phyloP scores from a whole-genome alignment of 92 coral and sea anemone genomes.

The Galaxea fascicularis region DNA sequence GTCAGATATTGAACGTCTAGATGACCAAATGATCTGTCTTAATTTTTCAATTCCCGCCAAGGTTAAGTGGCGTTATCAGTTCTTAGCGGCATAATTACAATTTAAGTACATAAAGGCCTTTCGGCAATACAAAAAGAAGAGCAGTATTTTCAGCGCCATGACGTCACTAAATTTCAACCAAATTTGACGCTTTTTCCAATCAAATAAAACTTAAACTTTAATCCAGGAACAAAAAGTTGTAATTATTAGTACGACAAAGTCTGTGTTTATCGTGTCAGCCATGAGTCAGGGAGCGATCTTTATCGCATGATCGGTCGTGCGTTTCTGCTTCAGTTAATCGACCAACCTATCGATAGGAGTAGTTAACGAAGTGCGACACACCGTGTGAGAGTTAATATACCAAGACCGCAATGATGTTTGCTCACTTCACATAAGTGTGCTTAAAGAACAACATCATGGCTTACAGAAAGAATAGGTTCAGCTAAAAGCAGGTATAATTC shows the following conservation, averaged over 20 bases:
- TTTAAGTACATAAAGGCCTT: too few relatives aligned
- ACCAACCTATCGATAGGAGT: not conserved
- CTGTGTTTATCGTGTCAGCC: not conserved
- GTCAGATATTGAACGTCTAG: too few relatives aligned
- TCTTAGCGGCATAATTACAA: too few relatives aligned
- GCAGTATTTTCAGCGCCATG: too few relatives aligned
- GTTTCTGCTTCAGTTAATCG: not conserved
- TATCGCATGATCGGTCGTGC: slow-evolving; percentile 27
- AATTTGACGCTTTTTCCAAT: not conserved
- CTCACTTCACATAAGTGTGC: not conserved
- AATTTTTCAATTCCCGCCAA: too few relatives aligned
- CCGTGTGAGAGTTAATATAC: not conserved
- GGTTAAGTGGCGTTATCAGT: too few relatives aligned
- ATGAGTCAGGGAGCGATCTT: not conserved
- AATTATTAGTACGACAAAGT: not conserved
- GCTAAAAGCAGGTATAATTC: not conserved
- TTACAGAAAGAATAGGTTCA: not conserved
- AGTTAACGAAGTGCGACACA: not conserved
- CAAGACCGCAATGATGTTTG: not conserved
- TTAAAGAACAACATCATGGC: not conserved
- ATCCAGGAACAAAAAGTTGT: not conserved
- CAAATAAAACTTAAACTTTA: not conserved
- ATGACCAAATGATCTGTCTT: not conserved
- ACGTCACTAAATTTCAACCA: not conserved
- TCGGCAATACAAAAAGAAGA: too few relatives aligned